phyloP scores from a whole-genome alignment of 2,888 invertebrate species.

The Lacanobia wlatinum region DNA sequence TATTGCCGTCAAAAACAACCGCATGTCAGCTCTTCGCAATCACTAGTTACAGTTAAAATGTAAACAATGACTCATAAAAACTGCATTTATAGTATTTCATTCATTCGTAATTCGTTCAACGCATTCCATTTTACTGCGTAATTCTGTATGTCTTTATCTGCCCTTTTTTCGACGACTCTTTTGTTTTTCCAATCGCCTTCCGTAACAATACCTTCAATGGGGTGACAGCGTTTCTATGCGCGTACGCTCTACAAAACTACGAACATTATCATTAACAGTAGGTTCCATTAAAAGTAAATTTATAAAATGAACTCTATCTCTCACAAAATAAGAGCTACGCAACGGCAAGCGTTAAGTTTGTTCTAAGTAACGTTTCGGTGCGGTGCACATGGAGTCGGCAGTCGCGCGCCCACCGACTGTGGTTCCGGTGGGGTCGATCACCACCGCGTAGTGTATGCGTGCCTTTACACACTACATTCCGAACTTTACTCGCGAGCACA shows the following conservation, averaged over 20 bases:
- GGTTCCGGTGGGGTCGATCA: slow-evolving; percentile 91
- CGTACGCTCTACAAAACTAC: slow-evolving; percentile 88
- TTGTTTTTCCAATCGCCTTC: slow-evolving; percentile 82
- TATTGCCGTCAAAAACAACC: slow-evolving; percentile 36
- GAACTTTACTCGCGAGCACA: slow-evolving; percentile 76
- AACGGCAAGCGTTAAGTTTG: slow-evolving; percentile 68
- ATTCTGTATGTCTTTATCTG: slow-evolving; percentile 76
- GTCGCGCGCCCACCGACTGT: slow-evolving; percentile 89
- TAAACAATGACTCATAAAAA: slow-evolving; percentile 60
- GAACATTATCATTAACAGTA: slow-evolving; percentile 80
- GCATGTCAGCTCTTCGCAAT: slow-evolving; percentile 24
- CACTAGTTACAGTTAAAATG: slow-evolving; percentile 39
- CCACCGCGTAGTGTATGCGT: slow-evolving; percentile 80
- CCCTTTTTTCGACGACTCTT: slow-evolving; percentile 70
- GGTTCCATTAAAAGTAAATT: slow-evolving; percentile 50
- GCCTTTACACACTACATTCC: slow-evolving; percentile 81
- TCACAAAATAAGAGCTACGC: slow-evolving; percentile 32
- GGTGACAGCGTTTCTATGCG: slow-evolving; percentile 84
- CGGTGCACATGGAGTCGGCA: slow-evolving; percentile 88
- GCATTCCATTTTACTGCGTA: slow-evolving; percentile 75
- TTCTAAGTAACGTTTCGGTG: slow-evolving; percentile 86
- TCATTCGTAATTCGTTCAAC: slow-evolving; percentile 68
- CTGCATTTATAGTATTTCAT: slow-evolving; percentile 49
- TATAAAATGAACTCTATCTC: slow-evolving; percentile 63
- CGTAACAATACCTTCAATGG: slow-evolving; percentile 83